Percentiles rank a stretch among this genome's conserved stretches.
phyloP scores from a whole-genome alignment of 2,888 invertebrate species.

The Melanargia galathea region DNA sequence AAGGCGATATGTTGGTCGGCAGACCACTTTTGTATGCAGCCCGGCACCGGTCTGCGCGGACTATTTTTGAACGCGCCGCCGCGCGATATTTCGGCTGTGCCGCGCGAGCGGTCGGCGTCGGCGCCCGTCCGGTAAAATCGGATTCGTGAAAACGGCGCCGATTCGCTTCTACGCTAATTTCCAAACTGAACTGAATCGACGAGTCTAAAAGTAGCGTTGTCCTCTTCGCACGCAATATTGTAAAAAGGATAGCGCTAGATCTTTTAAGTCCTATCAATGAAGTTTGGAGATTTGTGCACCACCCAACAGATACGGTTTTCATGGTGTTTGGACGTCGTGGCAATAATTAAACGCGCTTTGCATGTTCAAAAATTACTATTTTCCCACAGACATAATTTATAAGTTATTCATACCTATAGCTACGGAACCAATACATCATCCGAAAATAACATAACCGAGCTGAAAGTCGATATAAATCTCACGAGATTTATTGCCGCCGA shows the following conservation, averaged over 20 bases:
- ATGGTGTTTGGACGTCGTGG: too few relatives aligned
- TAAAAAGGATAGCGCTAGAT: not conserved
- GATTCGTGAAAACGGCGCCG: constrained; percentile 16
- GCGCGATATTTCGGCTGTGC: constrained; percentile 57
- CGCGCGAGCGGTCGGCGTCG: constrained; percentile 48
- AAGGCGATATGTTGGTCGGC: constrained; percentile 66
- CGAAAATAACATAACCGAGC: constrained; percentile 19
- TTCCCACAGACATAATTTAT: not conserved
- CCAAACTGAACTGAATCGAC: not conserved
- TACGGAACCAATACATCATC: constrained; percentile 9
- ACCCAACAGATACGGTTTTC: too few relatives aligned
- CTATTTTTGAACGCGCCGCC: constrained; percentile 73
- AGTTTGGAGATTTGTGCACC: not conserved
- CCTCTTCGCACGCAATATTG: not conserved
- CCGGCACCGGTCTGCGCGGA: constrained; percentile 54
- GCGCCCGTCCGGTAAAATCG: constrained; percentile 44
- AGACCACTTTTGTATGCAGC: constrained; percentile 79
- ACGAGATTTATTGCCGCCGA: constrained; percentile 20
- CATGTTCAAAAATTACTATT: constrained; percentile 1
- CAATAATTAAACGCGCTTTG: constrained; percentile 25
- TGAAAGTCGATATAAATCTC: constrained; percentile 29
- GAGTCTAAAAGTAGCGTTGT: not conserved
- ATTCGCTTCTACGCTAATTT: not conserved
- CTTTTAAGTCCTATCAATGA: not conserved
- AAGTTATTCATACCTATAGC: not conserved